Evolutionary conservation across 1,140 invertebrate genomes (phyloP), one percentile per base, ranked within the genome.

Genomic region (Brachionus rotundiformis): DNA sequence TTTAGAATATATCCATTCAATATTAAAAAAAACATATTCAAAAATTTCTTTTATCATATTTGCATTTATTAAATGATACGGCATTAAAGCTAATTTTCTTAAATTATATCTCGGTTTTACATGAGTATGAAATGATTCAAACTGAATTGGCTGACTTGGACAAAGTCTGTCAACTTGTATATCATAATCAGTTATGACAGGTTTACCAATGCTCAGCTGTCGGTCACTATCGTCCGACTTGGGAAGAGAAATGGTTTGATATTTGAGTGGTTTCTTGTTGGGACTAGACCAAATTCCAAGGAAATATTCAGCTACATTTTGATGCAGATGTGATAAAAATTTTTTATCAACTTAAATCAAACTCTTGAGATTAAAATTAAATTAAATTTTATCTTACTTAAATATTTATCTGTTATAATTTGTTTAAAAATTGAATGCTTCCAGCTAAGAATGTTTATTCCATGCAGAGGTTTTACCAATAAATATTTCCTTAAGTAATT

Each of bases 341-440:
- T 39, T 54, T 19, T 29, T n/a, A 13, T 79, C 76, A 19, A 1
- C 59, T 54, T 49, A 75, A 75, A 49, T 4, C 13, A 23, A 44
- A 41, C 10, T 63, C 29, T 63, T 29, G 11, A 63, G 71, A 39
- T n/a, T 75, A 49, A 49, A 63, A 11, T 29, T 31, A 63, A 25
- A 16, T 5, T 29, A 63, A 13, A n/a, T 27, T 63, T 63, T 63
- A n/a, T 33, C 29, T 27, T 33, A 79, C 47, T 29, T 79, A 59
- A 41, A 54, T 59, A 59, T 54, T 59, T 79, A 8, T 79, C 27
- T n/a, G 27, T 19, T 36, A 63, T 36, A 16, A 79, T 49, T 79
- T 63, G 29, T 79, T 63, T 79, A 23, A 79, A 63, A 59, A 79
- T 79, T 25, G 59, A 79, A 59, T 79, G 68, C n/a, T 59, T 79